Conservation (phyloP, 2,113 vertebrate species). For the Ictidomys tridecemlineatus region DNA sequence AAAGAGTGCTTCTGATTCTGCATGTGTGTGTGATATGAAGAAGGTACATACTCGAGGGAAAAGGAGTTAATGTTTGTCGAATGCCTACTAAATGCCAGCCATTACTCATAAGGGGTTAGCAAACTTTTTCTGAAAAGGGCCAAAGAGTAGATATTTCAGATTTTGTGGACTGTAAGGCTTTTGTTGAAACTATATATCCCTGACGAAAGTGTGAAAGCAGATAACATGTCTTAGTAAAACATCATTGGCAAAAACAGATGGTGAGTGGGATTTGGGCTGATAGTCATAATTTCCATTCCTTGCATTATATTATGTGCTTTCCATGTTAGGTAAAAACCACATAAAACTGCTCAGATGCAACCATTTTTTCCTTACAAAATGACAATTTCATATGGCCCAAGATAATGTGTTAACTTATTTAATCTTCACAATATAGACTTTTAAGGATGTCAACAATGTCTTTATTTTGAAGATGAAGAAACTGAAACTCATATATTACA, state of each 20-base stretch:
- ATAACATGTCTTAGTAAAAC: not conserved
- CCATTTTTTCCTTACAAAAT: slow-evolving; percentile 5
- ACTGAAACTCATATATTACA: slow-evolving; percentile 14
- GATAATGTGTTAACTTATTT: slow-evolving; percentile 37
- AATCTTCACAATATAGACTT: slow-evolving; percentile 46
- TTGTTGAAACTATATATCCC: slow-evolving; percentile 10
- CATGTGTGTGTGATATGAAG: slow-evolving; percentile 65
- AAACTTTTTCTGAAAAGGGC: slow-evolving; percentile 63
- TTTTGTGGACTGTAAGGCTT: not conserved
- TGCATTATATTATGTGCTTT: slow-evolving; percentile 31
- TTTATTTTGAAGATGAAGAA: slow-evolving; percentile 50
- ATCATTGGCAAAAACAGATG: slow-evolving; percentile 54
- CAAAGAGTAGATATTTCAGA: slow-evolving; percentile 31
- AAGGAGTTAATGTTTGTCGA: slow-evolving; percentile 70
- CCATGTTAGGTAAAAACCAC: slow-evolving; percentile 37
- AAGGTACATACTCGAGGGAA: slow-evolving; percentile 67
- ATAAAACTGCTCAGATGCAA: not conserved
- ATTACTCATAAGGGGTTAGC: slow-evolving; percentile 41
- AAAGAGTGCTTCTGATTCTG: slow-evolving; percentile 72
- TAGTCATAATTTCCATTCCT: not conserved
- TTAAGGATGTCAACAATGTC: not conserved
- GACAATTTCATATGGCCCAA: slow-evolving; percentile 23
- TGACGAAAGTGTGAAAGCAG: not conserved
- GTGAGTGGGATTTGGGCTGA: not conserved
- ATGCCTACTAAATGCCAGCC: slow-evolving; percentile 73